Evolutionary conservation across 37 sponge, comb jelly and placozoan genomes (phyloP).

Genomic region (Agelas oroides): DNA sequence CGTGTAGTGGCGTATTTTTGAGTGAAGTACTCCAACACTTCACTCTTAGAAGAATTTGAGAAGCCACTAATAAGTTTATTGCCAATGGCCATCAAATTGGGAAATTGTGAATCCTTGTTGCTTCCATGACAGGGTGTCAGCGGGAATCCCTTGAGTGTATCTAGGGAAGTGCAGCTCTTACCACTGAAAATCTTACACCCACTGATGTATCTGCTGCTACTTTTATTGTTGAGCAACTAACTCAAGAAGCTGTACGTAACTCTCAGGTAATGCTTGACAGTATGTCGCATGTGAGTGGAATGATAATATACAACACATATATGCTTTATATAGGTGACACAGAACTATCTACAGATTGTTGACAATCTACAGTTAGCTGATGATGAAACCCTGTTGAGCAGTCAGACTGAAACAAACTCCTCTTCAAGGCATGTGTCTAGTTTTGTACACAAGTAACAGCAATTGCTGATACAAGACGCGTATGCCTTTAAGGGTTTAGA

Average conservation of each 20-base stretch:
- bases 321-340: conserved; percentile 21
- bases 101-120: neutral
- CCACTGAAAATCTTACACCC: neutral
- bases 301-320: neutral
- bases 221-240: neutral
- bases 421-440: conserved; percentile 15
- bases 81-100: too few relatives aligned
- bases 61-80: too few relatives aligned
- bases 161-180: neutral
- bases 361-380: conserved; percentile 44
- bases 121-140: neutral
- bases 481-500: too few relatives aligned
- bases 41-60: too few relatives aligned
- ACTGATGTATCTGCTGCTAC: neutral
- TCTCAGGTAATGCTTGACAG: neutral
- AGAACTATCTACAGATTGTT: conserved; percentile 24
- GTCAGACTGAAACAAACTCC: conserved; percentile 5
- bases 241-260: neutral
- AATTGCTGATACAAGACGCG: too few relatives aligned
- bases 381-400: conserved; percentile 2
- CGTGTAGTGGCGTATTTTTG: too few relatives aligned
- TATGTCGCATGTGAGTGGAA: too few relatives aligned
- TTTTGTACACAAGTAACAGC: neutral
- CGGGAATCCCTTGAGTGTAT: neutral
- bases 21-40: too few relatives aligned